Evolutionary conservation across 2,888 invertebrate genomes (phyloP).

Genomic region (Oligia strigilis): DNA sequence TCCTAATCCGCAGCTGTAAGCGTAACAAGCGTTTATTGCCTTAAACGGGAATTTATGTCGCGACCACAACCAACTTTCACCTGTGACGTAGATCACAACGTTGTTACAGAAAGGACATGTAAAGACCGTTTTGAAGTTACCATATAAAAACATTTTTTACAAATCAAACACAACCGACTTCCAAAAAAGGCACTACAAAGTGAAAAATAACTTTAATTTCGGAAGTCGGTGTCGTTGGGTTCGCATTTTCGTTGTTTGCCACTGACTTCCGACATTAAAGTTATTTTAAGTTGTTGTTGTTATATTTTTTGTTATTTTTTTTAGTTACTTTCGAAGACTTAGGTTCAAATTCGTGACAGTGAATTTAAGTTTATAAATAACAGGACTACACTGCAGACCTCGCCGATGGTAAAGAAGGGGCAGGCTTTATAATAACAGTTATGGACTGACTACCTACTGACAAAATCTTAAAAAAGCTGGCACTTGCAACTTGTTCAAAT

Average conservation of each 20-base stretch:
- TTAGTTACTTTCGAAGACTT: background rate
- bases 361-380: too few species aligned
- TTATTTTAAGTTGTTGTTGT: too few species aligned
- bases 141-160: too few species aligned
- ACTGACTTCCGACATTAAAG: too few species aligned
- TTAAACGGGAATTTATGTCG: conserved; percentile 75
- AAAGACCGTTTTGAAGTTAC: background rate
- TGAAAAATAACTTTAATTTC: too few species aligned
- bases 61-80: conserved; percentile 70
- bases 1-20: conserved; percentile 49
- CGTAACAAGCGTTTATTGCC: conserved; percentile 76
- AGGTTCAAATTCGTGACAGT: background rate
- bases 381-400: too few species aligned
- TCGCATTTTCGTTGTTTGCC: too few species aligned
- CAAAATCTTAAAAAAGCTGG: background rate
- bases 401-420: background rate
- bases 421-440: background rate
- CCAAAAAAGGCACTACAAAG: too few species aligned
- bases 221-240: too few species aligned
- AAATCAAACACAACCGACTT: too few species aligned
- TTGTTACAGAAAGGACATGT: conserved; percentile 32
- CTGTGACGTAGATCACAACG: conserved; percentile 63
- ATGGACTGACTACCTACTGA: background rate
- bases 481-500: background rate
- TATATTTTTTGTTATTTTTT: too few species aligned